Evolutionary conservation across 2,113 vertebrate genomes (phyloP).

Genomic region (Oryzias curvinotus): DNA sequence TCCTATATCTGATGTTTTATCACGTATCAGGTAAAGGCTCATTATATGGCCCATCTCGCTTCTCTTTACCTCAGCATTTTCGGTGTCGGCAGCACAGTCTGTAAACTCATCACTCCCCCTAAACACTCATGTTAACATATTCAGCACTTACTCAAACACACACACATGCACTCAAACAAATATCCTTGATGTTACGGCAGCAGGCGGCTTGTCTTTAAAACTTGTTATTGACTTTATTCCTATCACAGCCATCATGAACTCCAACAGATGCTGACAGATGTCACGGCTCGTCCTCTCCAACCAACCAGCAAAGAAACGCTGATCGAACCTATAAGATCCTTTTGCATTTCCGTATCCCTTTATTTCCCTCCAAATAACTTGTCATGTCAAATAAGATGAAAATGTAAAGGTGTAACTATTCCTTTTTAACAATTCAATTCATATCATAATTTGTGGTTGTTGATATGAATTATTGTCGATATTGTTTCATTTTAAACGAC

Average conservation of each 20-base stretch:
- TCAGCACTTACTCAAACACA: conserved; percentile 14
- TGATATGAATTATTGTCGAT: too few relatives aligned
- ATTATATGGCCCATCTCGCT: conserved; percentile 4
- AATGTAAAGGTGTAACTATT: too few relatives aligned
- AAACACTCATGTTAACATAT: conserved; percentile 39
- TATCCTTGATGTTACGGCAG: conserved; percentile 69
- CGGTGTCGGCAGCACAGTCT: conserved; percentile 11
- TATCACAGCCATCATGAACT: conserved; percentile 67
- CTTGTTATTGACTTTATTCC: conserved; percentile 71
- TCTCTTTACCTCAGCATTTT: conserved; percentile 41
- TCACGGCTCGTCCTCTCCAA: conserved; percentile 44
- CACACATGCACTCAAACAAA: conserved; percentile 20
- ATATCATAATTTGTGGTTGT: too few relatives aligned
- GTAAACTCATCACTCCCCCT: conserved; percentile 36
- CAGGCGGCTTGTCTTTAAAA: conserved; percentile 76
- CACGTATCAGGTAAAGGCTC: conserved; percentile 3
- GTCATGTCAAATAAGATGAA: too few relatives aligned
- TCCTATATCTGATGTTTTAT: neutral
- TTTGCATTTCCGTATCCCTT: too few relatives aligned
- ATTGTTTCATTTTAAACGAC: too few relatives aligned
- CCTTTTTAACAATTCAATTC: too few relatives aligned
- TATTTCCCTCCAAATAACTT: too few relatives aligned
- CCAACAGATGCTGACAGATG: conserved; percentile 54
- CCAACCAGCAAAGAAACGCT: neutral
- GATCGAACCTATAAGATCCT: too few relatives aligned